These are phyloP conservation scores for Corapipo altera DNA, from an alignment of 2,113 vertebrate species.

Conservation along the genomic window DNA sequence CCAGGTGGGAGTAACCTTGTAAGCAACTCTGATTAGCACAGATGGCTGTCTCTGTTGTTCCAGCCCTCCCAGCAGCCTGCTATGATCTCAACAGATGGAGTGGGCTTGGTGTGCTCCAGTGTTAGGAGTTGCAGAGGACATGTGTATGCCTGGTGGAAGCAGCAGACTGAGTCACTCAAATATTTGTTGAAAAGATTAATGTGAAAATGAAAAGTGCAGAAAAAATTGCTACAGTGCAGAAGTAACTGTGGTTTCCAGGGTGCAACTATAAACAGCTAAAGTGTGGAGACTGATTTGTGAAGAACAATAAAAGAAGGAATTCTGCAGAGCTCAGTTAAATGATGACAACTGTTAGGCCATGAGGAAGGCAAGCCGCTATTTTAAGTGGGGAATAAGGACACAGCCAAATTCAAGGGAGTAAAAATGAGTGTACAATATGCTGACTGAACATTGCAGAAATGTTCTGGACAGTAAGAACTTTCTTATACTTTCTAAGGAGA, in stretches of 20 bases:
- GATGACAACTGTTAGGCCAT: not conserved
- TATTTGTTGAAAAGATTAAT: constrained; percentile 10
- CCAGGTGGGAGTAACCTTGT: constrained; percentile 15
- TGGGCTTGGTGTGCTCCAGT: not conserved
- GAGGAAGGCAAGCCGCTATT: not conserved
- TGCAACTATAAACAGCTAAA: not conserved
- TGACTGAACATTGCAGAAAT: not conserved
- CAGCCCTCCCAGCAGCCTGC: not conserved
- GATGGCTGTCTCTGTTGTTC: not conserved
- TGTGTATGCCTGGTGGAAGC: not conserved
- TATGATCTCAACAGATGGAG: constrained; percentile 35
- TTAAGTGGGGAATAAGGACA: not conserved
- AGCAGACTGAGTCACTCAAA: not conserved
- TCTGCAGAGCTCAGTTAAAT: not conserved
- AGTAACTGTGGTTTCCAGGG: not conserved
- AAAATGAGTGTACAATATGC: not conserved
- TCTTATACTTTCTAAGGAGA: not conserved
- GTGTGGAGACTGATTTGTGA: not conserved
- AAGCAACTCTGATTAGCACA: not conserved
- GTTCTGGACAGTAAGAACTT: not conserved
- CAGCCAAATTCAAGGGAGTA: not conserved
- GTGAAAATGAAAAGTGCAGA: not conserved
- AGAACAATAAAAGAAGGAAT: not conserved
- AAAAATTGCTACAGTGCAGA: not conserved
- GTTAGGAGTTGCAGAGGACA: constrained; percentile 1